Conservation (phyloP, 37 sponge, comb jelly and placozoan species). For the Theonella swinhoei region DNA sequence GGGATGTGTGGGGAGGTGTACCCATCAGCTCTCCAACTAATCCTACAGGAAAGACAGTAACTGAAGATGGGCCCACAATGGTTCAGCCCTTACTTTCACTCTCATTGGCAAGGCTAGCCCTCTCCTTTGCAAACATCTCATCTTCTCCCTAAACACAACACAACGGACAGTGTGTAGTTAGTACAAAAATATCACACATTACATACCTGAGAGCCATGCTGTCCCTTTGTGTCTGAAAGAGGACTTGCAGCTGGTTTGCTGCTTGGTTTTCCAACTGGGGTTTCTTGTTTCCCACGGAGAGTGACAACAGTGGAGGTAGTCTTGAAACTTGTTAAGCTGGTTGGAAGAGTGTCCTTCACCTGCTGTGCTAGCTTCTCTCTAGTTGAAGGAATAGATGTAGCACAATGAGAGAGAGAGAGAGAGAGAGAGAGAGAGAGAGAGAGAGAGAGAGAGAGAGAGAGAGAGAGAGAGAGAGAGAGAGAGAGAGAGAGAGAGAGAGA, state of each 20-base stretch:
- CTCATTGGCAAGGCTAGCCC: conserved; percentile 35
- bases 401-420: background rate
- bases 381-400: no score
- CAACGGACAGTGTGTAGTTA: background rate
- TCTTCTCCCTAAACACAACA: conserved; percentile 32
- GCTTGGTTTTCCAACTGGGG: background rate
- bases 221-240: background rate
- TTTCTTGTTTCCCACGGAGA: background rate
- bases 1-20: background rate
- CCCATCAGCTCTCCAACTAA: conserved; percentile 17
- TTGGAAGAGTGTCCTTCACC: background rate
- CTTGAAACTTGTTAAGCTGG: conserved; percentile 1
- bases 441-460: background rate
- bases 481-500: background rate
- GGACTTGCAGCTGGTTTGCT: conserved; percentile 10
- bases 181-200: background rate
- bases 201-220: background rate
- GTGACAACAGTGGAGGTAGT: background rate
- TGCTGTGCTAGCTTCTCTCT: background rate
- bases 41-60: background rate
- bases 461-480: background rate
- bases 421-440: background rate
- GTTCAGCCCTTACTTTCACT: conserved; percentile 59
- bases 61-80: background rate
- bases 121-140: conserved; percentile 44